phyloP scores from a whole-genome alignment of 1,140 invertebrate species.

The Drosophila sechellia region DNA sequence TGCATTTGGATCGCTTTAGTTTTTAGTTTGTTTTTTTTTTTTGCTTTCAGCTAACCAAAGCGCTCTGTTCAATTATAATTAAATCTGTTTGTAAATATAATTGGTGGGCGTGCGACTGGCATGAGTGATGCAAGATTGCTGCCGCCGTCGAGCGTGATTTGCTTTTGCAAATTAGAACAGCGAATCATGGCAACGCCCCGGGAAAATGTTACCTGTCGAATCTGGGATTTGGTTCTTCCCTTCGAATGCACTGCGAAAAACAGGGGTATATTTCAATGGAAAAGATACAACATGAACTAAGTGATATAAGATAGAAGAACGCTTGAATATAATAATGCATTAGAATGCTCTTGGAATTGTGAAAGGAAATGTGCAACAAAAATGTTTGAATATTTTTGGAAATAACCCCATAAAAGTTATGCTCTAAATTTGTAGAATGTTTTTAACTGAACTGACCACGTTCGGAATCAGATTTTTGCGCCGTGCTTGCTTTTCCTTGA shows the following conservation, averaged over 20 bases:
- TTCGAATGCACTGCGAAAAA: background rate
- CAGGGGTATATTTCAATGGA: background rate
- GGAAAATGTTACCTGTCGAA: conserved; percentile 11
- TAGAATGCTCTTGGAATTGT: too few relatives aligned
- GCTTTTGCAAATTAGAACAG: conserved; percentile 68
- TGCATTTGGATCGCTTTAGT: conserved; percentile 38
- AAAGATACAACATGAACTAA: too few relatives aligned
- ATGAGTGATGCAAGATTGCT: conserved; percentile 53
- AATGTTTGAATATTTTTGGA: too few relatives aligned
- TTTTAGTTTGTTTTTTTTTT: conserved; percentile 4
- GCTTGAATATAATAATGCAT: too few relatives aligned
- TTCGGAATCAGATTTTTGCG: background rate
- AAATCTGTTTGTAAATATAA: conserved; percentile 80
- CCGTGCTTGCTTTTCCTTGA: conserved; percentile 1
- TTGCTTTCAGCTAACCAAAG: background rate
- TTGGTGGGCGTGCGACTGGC: conserved; percentile 69
- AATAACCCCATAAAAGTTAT: too few relatives aligned
- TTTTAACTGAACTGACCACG: background rate
- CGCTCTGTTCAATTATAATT: conserved; percentile 71
- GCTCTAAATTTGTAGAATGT: too few relatives aligned
- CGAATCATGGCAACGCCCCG: conserved; percentile 49
- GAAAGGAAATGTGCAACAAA: too few relatives aligned
- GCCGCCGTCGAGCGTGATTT: conserved; percentile 55
- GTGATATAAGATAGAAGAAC: too few relatives aligned
- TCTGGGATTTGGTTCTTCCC: conserved; percentile 8